Conservation (phyloP, 2,113 vertebrate species). For the Anolis carolinensis region DNA sequence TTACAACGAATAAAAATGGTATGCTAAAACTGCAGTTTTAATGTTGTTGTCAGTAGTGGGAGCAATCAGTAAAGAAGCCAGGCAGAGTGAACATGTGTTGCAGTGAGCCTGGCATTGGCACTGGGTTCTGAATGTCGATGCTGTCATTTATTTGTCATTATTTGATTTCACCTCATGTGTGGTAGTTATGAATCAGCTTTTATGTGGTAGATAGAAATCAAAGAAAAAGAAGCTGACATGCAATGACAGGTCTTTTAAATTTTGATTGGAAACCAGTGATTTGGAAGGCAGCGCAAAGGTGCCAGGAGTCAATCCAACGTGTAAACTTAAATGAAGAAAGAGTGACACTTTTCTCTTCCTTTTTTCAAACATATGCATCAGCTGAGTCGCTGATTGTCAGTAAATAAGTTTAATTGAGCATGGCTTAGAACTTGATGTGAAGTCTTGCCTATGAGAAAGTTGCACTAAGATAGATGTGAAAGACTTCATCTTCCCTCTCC, state of each 20-base stretch:
- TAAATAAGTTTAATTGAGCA: accelerated
- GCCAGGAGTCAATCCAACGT: neutral
- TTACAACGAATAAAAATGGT: too few species aligned
- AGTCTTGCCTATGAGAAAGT: neutral
- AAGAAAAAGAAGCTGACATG: neutral
- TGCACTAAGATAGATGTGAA: neutral
- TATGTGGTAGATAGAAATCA: neutral
- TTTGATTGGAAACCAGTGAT: neutral
- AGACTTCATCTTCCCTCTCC: neutral
- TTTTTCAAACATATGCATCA: neutral
- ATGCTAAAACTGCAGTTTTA: too few species aligned
- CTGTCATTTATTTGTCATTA: neutral
- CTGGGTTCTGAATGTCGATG: too few species aligned
- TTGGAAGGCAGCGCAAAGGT: neutral
- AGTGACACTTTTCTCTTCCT: neutral
- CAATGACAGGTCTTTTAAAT: neutral
- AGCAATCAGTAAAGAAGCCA: neutral
- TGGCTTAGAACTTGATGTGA: neutral
- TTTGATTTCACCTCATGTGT: neutral
- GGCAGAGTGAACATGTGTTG: too few species aligned
- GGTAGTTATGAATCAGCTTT: neutral
- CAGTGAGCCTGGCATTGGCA: neutral
- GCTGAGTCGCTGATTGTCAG: neutral
- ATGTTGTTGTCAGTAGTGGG: neutral
- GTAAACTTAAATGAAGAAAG: neutral